Percentiles rank a stretch among this genome's conserved stretches.
Evolutionary conservation across 2,888 invertebrate genomes (phyloP).

Genomic region (Orthonychiurus folsomi): DNA sequence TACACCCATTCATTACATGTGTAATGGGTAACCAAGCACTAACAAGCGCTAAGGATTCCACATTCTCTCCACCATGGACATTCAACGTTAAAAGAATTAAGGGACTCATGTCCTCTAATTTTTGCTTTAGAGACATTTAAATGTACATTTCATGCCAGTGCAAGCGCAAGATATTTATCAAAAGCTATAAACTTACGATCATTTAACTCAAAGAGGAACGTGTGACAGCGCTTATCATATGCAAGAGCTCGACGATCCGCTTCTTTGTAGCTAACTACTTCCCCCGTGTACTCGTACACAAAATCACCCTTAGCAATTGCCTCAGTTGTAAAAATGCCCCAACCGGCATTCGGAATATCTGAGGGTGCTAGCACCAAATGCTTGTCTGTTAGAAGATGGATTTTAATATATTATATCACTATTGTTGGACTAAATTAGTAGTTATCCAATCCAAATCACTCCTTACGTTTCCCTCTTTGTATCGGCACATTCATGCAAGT

Average conservation of each 20-base stretch:
- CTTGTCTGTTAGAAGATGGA: not conserved
- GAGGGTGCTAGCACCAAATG: not conserved
- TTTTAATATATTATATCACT: not conserved
- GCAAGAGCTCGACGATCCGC: constrained; percentile 5
- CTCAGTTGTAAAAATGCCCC: constrained; percentile 3
- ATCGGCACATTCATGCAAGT: not conserved
- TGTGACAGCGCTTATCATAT: constrained; percentile 9
- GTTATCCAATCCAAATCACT: not conserved
- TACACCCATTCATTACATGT: too few relatives aligned
- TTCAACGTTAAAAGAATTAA: too few relatives aligned
- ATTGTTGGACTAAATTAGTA: not conserved
- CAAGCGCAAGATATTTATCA: too few relatives aligned
- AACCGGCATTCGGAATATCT: constrained; percentile 4
- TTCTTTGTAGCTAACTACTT: not conserved
- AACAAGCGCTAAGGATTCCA: too few relatives aligned
- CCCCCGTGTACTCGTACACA: constrained; percentile 5
- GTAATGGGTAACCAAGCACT: too few relatives aligned
- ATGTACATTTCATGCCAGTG: too few relatives aligned
- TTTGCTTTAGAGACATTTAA: too few relatives aligned
- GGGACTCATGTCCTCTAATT: too few relatives aligned
- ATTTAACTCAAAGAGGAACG: constrained; percentile 8
- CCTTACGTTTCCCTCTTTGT: not conserved
- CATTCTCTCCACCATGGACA: too few relatives aligned
- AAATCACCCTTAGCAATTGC: not conserved
- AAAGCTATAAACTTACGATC: not conserved